Evolutionary conservation across 2,888 invertebrate genomes (phyloP), one percentile per base, ranked within the genome.

Genomic region (Mythimna impura): DNA sequence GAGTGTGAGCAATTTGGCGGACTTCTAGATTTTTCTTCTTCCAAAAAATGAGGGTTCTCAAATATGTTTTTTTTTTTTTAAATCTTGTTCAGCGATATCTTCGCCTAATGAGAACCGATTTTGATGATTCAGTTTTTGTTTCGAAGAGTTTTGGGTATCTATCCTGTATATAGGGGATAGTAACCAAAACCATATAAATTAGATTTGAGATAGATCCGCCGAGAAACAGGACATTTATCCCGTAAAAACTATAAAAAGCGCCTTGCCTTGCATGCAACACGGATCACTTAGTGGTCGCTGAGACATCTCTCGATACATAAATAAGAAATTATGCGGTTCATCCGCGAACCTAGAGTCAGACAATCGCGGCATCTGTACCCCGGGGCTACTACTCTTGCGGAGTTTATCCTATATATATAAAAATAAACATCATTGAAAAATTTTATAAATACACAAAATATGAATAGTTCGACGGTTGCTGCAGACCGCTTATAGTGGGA

Each of bases 401-500:
- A 8, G 8, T n/a, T 52, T n/a, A 52, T 17, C 50, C 50, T 50
- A n/a, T 50, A 50, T n/a, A n/a, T 50, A 61, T 54, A 54, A 40
- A 30, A 68, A 68, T 62, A 25, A 17, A 43, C 2, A 6, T n/a
- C 54, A 67, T 36, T 50, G 22, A 73, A 66, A 36, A 36, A 7
- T n/a, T 10, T 61, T 67, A 73, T 68, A 57, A 67, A 62, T 30
- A 67, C 34, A 47, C 63, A 55, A 70, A 76, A 67, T 70, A 66
- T 40, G 25, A 76, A 71, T 55, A 73, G 64, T 47, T 66, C 63
- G 71, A 25, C 82, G 72, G 64, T 75, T 72, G 74, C 73, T 50
- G 72, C 71, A 74, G 81, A 66, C 62, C 78, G 74, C 61, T 65
- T 66, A 9, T 67, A 70, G 47, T 65, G 72, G 81, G 80, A 84